A percentile compares a stretch with the other conserved stretches of the same genome.
These are phyloP conservation scores for Ptyas mucosa DNA, from an alignment of 2,113 vertebrate species.

Conservation along the genomic window DNA sequence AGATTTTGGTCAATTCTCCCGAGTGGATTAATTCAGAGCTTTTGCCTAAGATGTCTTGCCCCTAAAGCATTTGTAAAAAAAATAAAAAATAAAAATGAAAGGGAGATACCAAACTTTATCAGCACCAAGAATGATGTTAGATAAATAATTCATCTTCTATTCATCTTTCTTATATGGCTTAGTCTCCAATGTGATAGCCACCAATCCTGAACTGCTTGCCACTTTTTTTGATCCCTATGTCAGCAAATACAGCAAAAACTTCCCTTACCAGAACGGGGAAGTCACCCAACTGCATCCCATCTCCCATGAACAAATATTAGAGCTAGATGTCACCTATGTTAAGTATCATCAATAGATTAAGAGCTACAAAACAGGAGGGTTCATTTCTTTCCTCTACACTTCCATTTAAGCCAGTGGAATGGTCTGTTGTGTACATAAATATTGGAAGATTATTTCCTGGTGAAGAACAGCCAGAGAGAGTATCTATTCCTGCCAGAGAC, in stretches of 20 bases:
- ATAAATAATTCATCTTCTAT: not conserved
- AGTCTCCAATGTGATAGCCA: not conserved
- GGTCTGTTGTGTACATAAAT: not conserved
- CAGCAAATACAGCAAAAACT: not conserved
- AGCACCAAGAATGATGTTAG: not conserved
- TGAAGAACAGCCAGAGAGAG: not conserved
- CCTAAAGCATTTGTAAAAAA: constrained; percentile 63
- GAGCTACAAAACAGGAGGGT: not conserved
- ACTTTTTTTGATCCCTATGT: not conserved
- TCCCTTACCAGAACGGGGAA: not conserved
- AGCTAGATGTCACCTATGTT: not conserved
- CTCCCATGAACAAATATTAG: not conserved
- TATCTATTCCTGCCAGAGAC: not conserved
- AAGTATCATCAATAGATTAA: not conserved
- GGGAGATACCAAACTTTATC: constrained; percentile 4
- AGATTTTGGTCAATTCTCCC: constrained; percentile 84
- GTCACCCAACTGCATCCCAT: not conserved
- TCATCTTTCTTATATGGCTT: not conserved
- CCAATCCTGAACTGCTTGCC: not conserved
- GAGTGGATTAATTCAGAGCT: constrained; percentile 97
- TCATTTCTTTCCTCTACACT: not conserved
- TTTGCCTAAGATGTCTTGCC: constrained; percentile 83
- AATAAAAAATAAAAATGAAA: not conserved
- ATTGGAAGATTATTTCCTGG: not conserved
- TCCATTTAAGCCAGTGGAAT: not conserved